Evolutionary conservation across 2,888 invertebrate genomes (phyloP).

Genomic region (Rutpela maculata): DNA sequence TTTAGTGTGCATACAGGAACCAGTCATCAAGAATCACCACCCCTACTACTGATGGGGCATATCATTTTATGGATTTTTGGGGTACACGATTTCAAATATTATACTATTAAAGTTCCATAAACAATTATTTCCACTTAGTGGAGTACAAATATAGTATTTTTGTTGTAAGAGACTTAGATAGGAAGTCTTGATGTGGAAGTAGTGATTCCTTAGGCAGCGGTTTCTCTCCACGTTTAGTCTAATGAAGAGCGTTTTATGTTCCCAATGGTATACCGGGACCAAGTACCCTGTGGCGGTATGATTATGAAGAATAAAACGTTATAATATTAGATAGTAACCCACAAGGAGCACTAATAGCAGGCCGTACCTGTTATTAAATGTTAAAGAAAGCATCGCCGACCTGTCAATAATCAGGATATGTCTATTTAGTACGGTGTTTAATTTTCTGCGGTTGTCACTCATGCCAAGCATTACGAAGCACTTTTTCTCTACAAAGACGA

Average conservation of each 20-base stretch:
- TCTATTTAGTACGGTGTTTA: constrained; percentile 55
- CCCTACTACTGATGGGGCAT: too few species aligned
- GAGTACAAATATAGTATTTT: too few species aligned
- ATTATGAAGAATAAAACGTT: constrained; percentile 9
- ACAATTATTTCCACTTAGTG: too few species aligned
- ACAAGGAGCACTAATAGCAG: constrained; percentile 25
- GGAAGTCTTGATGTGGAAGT: too few species aligned
- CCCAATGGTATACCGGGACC: not conserved
- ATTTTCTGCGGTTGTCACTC: constrained; percentile 57
- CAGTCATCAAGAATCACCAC: too few species aligned
- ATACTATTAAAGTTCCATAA: too few species aligned
- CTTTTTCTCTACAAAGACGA: constrained; percentile 40
- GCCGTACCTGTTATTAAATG: constrained; percentile 31
- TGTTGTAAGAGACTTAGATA: too few species aligned
- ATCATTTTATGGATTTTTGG: too few species aligned
- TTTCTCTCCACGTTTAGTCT: not conserved
- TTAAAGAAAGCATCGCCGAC: constrained; percentile 36
- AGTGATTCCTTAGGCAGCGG: too few species aligned
- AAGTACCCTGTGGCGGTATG: not conserved
- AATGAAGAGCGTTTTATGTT: not conserved
- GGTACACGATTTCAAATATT: too few species aligned
- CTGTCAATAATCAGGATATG: constrained; percentile 56
- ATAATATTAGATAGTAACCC: constrained; percentile 23
- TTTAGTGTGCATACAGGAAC: too few species aligned
- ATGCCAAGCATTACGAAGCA: constrained; percentile 49